Base-by-base conservation (phyloP, 2,797 vertebrate genomes). In the Ctenopoma multispine region DNA sequence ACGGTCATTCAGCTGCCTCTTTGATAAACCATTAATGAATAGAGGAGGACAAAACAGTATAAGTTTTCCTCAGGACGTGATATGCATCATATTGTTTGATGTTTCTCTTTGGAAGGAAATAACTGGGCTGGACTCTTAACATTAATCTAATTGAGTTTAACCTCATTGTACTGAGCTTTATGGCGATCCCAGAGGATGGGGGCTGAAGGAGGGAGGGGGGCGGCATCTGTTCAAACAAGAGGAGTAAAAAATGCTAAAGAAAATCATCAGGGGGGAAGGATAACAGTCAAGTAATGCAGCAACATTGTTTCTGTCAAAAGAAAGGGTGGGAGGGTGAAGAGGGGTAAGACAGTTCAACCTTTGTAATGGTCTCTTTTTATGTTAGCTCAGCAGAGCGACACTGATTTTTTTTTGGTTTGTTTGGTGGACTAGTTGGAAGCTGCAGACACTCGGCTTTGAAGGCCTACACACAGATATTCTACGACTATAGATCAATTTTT, bases 161-260 rank as follows among this genome's bases (percentile, higher is more conserved):
- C 75, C 67, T 90, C 90, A 92, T 91, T 92, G 90, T 90, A 29
- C 82, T 69, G 23, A 64, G 72, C 41, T 77, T 81, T 77, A 82
- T 80, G 77, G 89, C 83, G 72, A 58, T 92, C 88, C 87, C 79
- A 80, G 67, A 87, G 89, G 90, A 90, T 67, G 83, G 85, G 75
- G 77, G 71, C 69, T 81, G 49, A 65, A 74, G 81, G 79, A 81
- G 85, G 31, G 18, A n/a, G n/a, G 86, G 83, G 85, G 84, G 79
- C 76, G 70, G 89, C 94, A 95, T 93, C 93, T 94, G 93, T 94
- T 90, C 89, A 94, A 94, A 94, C 91, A 95, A 92, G 82, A 81
- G 77, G 80, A 86, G 82, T 81, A 90, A 92, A 91, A 93, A 88
- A 92, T 88, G 88, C 84, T 84, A 85, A 89, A 91, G 89, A 91